Base-by-base conservation (phyloP, 2,797 vertebrate species). In the Lophura swinhoii region DNA sequence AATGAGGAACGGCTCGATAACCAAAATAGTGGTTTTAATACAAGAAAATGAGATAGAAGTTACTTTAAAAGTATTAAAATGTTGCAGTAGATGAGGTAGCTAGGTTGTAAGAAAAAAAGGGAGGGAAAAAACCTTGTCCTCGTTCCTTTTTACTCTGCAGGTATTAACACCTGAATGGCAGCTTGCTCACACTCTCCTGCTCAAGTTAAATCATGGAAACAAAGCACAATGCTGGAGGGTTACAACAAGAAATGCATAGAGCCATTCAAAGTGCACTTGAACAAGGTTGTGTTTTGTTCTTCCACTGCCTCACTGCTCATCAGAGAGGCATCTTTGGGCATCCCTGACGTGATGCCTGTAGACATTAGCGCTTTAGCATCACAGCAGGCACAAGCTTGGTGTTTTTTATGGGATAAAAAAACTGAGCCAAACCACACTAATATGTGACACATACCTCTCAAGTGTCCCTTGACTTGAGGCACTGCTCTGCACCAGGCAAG, bases 391-490 rank as follows among this genome's bases (percentile, higher is more conserved):
- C 0, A 0, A 83, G 43, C 39, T 67, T 85, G 39, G 51, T 10
- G 1, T 1, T 1, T 10, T 67, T 76, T 39, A 46, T n/a, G 15
- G 51, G 10, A 70, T 29, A 41, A n/a, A 84, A 35, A 49, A 10
- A 69, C 28, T n/a, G 71, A 69, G 7, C 9, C 12, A 0, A 83
- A 51, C 0, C 35, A 29, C 28, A 41, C 39, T 63, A 31, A 41
- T 31, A 39, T 10, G 22, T 44, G 63, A 78, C 5, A 20, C 9
- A 49, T 20, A 20, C 26, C 23, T 75, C 56, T 70, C 24, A 60
- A 39, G 39, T 4, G 6, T 39, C 28, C 49, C 64, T 88, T 72
- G 63, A 46, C 58, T 44, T 53, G 51, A 53, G 43, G 49, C 31
- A 35, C 17, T 53, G 14, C 9, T 31, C 56, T 73, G 43, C 39